phyloP scores from a whole-genome alignment of 2,113 vertebrate genomes.

The Sander vitreus region DNA sequence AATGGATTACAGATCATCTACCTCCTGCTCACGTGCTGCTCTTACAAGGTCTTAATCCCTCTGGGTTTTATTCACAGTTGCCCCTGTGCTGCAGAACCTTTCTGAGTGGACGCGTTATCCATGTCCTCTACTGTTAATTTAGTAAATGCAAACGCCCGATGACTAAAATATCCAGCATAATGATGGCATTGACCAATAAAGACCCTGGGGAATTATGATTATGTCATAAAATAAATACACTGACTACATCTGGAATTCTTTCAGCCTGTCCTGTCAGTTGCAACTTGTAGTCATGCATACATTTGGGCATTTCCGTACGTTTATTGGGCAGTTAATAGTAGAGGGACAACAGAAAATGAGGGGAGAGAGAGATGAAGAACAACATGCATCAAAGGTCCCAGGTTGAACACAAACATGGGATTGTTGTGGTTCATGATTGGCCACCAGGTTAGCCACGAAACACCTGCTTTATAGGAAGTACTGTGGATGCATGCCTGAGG shows the following conservation, averaged over 20 bases:
- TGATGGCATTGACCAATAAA: background rate
- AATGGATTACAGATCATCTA: conserved; percentile 56
- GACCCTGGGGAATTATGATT: background rate
- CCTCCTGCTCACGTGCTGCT: conserved; percentile 57
- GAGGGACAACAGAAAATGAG: background rate
- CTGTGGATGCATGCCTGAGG: background rate
- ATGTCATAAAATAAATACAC: background rate
- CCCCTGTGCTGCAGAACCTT: conserved; percentile 12
- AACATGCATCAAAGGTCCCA: too few relatives aligned
- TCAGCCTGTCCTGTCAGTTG: background rate
- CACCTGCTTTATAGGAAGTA: background rate
- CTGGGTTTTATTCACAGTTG: conserved; percentile 32
- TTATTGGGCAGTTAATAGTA: background rate
- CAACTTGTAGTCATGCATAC: background rate
- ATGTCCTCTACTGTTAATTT: background rate
- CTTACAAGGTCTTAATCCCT: conserved; percentile 54
- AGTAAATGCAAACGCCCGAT: background rate
- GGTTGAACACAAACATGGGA: too few relatives aligned
- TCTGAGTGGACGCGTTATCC: background rate
- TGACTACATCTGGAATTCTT: background rate
- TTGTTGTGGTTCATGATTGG: background rate
- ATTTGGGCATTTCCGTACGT: background rate
- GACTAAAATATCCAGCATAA: background rate
- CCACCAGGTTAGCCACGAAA: too few relatives aligned
- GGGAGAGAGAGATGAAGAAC: background rate